Evolutionary conservation across 1,140 invertebrate species (phyloP).

Genomic region (Atta colombica): DNA sequence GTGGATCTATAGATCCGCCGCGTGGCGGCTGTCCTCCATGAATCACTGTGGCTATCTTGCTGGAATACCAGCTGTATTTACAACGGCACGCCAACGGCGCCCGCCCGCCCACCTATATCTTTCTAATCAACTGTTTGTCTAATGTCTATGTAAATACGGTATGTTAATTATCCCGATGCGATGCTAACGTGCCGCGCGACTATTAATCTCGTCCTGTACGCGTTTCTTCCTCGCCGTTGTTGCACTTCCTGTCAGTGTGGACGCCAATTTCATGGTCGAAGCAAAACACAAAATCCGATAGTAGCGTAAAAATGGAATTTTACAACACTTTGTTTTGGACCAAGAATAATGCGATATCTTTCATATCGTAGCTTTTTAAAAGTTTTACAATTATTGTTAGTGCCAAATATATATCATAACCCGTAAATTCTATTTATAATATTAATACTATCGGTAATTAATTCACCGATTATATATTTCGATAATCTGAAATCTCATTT

Average conservation of each 20-base stretch:
- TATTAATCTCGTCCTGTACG: slow-evolving; percentile 75
- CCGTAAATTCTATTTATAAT: slow-evolving; percentile 3
- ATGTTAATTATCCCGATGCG: slow-evolving; percentile 79
- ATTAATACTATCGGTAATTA: slow-evolving; percentile 17
- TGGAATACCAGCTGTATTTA: slow-evolving; percentile 80
- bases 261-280: slow-evolving; percentile 61
- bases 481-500: background rate
- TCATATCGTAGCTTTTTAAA: background rate
- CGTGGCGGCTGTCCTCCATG: slow-evolving; percentile 79
- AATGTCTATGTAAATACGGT: slow-evolving; percentile 81
- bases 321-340: background rate
- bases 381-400: background rate
- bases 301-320: slow-evolving; percentile 26
- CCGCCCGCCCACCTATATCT: slow-evolving; percentile 75
- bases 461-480: slow-evolving; percentile 14
- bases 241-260: slow-evolving; percentile 60
- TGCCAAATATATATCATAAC: slow-evolving; percentile 1
- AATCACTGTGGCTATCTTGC: slow-evolving; percentile 81
- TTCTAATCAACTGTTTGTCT: slow-evolving; percentile 81
- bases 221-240: slow-evolving; percentile 72
- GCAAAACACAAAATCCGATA: slow-evolving; percentile 53
- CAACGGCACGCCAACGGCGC: slow-evolving; percentile 77
- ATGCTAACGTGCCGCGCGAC: slow-evolving; percentile 77
- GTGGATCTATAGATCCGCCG: slow-evolving; percentile 80
- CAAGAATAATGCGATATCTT: background rate